Percentiles rank a stretch among this genome's conserved stretches.
These are phyloP conservation scores for Natator depressus DNA, from an alignment of 2,113 vertebrate species.

Conservation along the genomic window DNA sequence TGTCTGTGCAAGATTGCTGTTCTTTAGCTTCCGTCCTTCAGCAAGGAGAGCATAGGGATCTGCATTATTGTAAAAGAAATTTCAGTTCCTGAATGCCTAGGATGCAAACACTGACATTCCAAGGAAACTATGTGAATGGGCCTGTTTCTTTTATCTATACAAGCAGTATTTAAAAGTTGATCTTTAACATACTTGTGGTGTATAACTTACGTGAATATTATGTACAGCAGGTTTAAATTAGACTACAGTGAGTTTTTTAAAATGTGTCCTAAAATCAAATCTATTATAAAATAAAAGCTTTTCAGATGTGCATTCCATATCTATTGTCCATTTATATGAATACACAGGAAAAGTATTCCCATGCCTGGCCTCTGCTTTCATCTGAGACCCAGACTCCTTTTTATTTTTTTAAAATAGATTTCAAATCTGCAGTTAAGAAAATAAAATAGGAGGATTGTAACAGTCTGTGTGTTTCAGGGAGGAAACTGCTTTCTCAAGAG, in stretches of 20 bases:
- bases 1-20: not conserved
- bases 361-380: not conserved
- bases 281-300: not conserved
- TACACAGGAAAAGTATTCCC: not conserved
- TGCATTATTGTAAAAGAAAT: rapidly evolving
- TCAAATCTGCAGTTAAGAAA: not conserved
- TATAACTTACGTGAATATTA: not conserved
- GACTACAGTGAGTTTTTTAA: not conserved
- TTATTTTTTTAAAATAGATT: not conserved
- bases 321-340: not conserved
- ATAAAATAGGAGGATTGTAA: not conserved
- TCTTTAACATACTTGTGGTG: not conserved
- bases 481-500: not conserved
- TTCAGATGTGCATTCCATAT: not conserved
- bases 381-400: not conserved
- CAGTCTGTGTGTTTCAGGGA: not conserved
- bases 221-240: rapidly evolving
- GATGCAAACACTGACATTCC: not conserved
- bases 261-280: not conserved
- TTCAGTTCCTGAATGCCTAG: not conserved
- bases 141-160: rapidly evolving
- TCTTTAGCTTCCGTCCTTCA: not conserved
- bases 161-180: not conserved
- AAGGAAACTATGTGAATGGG: rapidly evolving
- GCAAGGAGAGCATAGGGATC: not conserved